Evolutionary conservation across 30 jellyfish, hydroid and myxozoan species (phyloP), one percentile per base, ranked within the genome.

Genomic region (Chironex yamaguchii): DNA sequence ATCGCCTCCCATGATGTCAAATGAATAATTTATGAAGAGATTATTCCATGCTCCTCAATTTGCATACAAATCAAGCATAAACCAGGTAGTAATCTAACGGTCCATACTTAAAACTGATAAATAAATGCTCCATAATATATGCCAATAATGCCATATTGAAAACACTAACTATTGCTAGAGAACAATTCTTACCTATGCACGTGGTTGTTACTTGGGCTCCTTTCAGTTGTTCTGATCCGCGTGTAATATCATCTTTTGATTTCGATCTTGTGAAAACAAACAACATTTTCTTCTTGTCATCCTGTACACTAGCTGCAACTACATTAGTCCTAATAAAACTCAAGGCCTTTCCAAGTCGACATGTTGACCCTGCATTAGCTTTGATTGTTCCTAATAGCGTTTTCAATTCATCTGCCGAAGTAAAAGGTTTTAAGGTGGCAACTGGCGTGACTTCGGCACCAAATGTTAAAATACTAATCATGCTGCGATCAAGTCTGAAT

Each of bases 221-320:
- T 84, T 89, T 94, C 67, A 94, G 82, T 66, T 94, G 97, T 76
- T 94, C 99, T 2, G 94, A 96, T 4, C 94, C 97, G 76, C 89
- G 89, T 26, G 85, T 69, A 22, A 94, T 90, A 71, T 94, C 99
- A 49, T 94, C 99, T 2, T 82, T 65, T 25, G 97, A 89, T 54
- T 86, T 89, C 28, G 91, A 3, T 65, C 94, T 62, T 17, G 99
- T 79, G 4, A 94, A 77, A 34, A 94, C 85, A 31, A 94, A 79
- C n/a, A n/a, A n/a, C 90, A 88, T 77, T 0, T 34, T 82, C 32
- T 82, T 94, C 67, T 66, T 65, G 68, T 77, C 36, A 34, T 77
- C 95, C 34, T 49, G 70, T 62, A 65, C 42, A 32, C 82, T 29
- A 62, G 63, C 71, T 0, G 92, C 75, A 26, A 83, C 69, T 73